Evolutionary conservation across 2,797 vertebrate species (phyloP), one percentile per base, ranked within the genome.

Genomic region (Pterois miles): DNA sequence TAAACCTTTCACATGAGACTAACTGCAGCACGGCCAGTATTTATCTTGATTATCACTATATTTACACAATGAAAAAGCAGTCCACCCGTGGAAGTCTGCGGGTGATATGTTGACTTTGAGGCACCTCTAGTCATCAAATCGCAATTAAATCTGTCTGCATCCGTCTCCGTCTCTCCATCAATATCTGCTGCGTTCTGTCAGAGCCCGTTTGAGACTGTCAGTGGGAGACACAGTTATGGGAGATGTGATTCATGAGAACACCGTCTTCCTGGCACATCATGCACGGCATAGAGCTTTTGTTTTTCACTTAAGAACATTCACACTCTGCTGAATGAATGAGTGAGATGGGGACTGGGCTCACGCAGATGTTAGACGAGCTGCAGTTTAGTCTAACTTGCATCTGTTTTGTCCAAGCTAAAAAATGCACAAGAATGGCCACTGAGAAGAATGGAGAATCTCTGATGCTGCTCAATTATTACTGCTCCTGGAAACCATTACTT

Each of bases 191-290:
- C 8, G 71, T 80, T 83, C 88, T 88, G 85, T 84, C 92, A 81
- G 86, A 70, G 72, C 78, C 74, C 40, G 78, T 90, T 89, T 84
- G 80, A 76, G 81, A 59, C 77, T 85, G 86, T 89, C 90, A 88
- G 89, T 40, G 85, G 82, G 85, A 92, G 89, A 87, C 76, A 77
- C 82, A 82, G 80, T 83, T 91, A 91, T 88, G 84, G 86, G 86
- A 92, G 87, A 92, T 80, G 83, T 89, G 91, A 93, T 92, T 89
- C 82, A 89, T 88, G 80, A 86, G 86, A 78, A 80, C 69, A 20
- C 74, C 11, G 52, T 80, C 86, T 88, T 84, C 60, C 73, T 36
- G 11, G 77, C 85, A 78, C 89, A 88, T 89, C 81, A 71, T 75
- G 78, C 82, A 64, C 50, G 9, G 53, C 36, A 9, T 57, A 81